Evolutionary conservation across 2,797 vertebrate genomes (phyloP).

Genomic region (Chaetodon trifasciatus): DNA sequence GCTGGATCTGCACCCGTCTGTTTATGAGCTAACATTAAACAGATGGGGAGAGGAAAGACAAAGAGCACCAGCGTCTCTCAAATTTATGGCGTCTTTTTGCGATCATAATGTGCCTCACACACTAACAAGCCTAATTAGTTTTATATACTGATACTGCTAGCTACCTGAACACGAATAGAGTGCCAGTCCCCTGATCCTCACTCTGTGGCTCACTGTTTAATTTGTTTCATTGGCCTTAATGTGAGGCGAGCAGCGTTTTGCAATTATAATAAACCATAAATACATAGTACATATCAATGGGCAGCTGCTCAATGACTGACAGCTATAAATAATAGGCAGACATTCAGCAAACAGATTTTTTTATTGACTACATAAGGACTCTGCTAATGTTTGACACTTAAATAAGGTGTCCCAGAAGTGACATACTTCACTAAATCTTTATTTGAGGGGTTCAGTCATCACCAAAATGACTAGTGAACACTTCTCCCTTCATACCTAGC

Average conservation of each 20-base stretch:
- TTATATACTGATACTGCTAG: constrained; percentile 40
- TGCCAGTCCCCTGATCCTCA: constrained; percentile 3
- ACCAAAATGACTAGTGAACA: background rate
- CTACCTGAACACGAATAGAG: constrained; percentile 43
- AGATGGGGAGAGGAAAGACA: constrained; percentile 58
- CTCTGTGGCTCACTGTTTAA: constrained; percentile 21
- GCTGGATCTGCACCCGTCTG: constrained; percentile 51
- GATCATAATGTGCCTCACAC: constrained; percentile 35
- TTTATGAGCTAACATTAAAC: constrained; percentile 68
- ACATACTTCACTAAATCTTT: background rate
- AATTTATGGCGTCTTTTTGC: constrained; percentile 38
- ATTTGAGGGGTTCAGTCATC: background rate
- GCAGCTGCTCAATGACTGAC: background rate
- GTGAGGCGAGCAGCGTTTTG: constrained; percentile 1
- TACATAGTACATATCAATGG: background rate
- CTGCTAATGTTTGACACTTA: constrained; percentile 4
- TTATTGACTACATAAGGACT: constrained; percentile 12
- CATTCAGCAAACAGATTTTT: constrained; percentile 7
- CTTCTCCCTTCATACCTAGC: background rate
- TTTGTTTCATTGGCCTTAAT: constrained; percentile 23
- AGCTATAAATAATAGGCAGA: constrained; percentile 5
- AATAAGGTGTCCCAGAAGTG: background rate
- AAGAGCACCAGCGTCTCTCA: constrained; percentile 44
- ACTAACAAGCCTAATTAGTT: constrained; percentile 57
- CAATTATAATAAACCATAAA: constrained; percentile 29